Base-by-base conservation (phyloP, 2,797 vertebrate species). In the Valencia hispanica region DNA sequence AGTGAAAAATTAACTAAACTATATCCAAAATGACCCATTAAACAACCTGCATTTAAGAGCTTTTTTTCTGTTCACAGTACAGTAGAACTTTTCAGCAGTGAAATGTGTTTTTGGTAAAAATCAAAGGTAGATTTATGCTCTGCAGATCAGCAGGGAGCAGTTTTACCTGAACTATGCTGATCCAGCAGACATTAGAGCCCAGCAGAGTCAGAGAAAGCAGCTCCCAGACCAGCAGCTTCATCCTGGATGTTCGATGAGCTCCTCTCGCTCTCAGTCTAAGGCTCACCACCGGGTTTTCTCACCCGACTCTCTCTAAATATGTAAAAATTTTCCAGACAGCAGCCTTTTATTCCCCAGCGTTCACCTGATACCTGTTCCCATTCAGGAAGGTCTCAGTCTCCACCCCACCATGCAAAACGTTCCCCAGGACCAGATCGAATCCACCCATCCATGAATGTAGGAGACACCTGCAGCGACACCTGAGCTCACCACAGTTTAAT, bases 401-500 rank as follows among this genome's bases (percentile, higher is more conserved):
- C 83, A 77, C 86, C 86, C 83, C 1, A 8, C 34, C 15, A 51
- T 76, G 89, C 87, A 90, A 91, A 91, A 79, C 53, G 0, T 50
- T 27, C 18, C 51, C 43, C 59, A 36, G 59, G 59, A 34, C 18
- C 32, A 20, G 6, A 63, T 36, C 7, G 36, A 20, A 5, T 22
- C 43, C 4, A 51, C 32, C 10, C 39, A 72, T 47, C 32, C 9
- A n/a, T 47, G 51, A 48, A 32, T 45, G 14, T 18, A 48, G 47
- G 47, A 48, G 47, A 59, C 17, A 41, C 0, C 30, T 39, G 1
- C 10, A 45, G 12, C 12, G 11, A 57, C 14, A 57, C 27, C 55
- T 6, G 55, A 6, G 10, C 32, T 71, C 22, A 69, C 68, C 45
- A n/a, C n/a, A n/a, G n/a, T n/a, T n/a, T n/a, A n/a, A n/a, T n/a